Percentiles rank a stretch among this genome's conserved stretches.
Evolutionary conservation across 2,113 vertebrate species (phyloP).

Genomic region (Neotoma lepida): DNA sequence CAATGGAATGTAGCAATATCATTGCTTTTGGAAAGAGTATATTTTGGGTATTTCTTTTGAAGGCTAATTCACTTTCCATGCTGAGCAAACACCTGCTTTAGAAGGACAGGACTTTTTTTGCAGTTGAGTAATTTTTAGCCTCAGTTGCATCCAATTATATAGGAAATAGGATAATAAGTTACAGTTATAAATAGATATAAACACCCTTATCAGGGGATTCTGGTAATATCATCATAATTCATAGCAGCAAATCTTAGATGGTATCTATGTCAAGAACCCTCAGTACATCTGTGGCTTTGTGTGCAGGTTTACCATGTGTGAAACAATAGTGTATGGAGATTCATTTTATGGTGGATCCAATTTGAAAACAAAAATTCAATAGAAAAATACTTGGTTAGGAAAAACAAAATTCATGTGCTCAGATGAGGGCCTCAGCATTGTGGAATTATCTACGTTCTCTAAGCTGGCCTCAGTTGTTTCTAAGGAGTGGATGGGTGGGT

Average conservation of each 20-base stretch:
- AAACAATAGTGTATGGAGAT: not conserved
- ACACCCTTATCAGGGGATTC: slow-evolving; percentile 67
- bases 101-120: slow-evolving; percentile 61
- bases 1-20: slow-evolving; percentile 34
- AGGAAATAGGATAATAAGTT: slow-evolving; percentile 72
- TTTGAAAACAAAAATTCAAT: slow-evolving; percentile 56
- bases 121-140: slow-evolving; percentile 64
- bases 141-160: slow-evolving; percentile 71
- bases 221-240: slow-evolving; percentile 65
- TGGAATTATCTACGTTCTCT: slow-evolving; percentile 72
- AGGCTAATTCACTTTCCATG: slow-evolving; percentile 72
- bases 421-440: slow-evolving; percentile 66
- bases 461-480: slow-evolving; percentile 66
- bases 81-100: slow-evolving; percentile 61
- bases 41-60: slow-evolving; percentile 64
- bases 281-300: not conserved
- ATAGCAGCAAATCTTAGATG: slow-evolving; percentile 49
- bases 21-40: slow-evolving; percentile 31
- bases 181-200: slow-evolving; percentile 75
- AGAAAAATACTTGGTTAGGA: slow-evolving; percentile 67
- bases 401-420: slow-evolving; percentile 70
- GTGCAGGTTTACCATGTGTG: slow-evolving; percentile 54
- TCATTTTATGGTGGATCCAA: slow-evolving; percentile 20
- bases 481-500: slow-evolving; percentile 64
- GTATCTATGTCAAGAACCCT: slow-evolving; percentile 9